Evolutionary conservation across 1,140 invertebrate genomes (phyloP), one percentile per base, ranked within the genome.

Genomic region (Drosophila pruinosa): DNA sequence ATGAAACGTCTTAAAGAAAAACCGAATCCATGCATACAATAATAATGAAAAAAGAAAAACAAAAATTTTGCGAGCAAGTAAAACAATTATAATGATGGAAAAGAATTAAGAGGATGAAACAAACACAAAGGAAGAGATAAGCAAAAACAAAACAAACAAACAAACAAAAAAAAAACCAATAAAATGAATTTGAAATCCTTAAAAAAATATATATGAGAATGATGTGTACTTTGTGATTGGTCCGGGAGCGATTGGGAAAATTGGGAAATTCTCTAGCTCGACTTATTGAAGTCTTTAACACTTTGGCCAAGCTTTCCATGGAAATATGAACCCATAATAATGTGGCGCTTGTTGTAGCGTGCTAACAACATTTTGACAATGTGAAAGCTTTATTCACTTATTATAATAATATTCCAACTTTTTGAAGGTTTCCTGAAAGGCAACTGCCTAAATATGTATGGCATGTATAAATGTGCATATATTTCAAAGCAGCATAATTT

Each of bases 111-210:
- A 59, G 59, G 59, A 68, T 69, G 50, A 81, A 48, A 58, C 31
- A 72, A 85, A 50, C 53, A 82, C 72, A 57, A 74, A 38, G 36
- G 43, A 68, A 73, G 39, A 71, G 28, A 73, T 69, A 63, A 72
- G 62, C 28, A 52, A 72, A 67, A 59, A 76, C 39, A 65, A 81
- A 82, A 52, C 47, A 77, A 75, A 79, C 64, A 73, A 39, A 31
- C 14, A 58, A 52, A 52, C 7, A 52, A 59, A 50, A 78, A 57
- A 78, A 76, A 86, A 85, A 80, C 78, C 81, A 86, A 86, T 86
- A 86, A 86, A 86, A 86, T 86, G 81, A 86, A 86, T 86, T 86
- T 88, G 81, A 86, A 86, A 86, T 86, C 82, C 82, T 86, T 86
- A 82, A 86, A 86, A 62, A 86, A 88, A 88, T 85, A 85, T 69